These are phyloP conservation scores for Erpornis zantholeuca DNA, from an alignment of 2,113 vertebrate species.

Conservation along the genomic window DNA sequence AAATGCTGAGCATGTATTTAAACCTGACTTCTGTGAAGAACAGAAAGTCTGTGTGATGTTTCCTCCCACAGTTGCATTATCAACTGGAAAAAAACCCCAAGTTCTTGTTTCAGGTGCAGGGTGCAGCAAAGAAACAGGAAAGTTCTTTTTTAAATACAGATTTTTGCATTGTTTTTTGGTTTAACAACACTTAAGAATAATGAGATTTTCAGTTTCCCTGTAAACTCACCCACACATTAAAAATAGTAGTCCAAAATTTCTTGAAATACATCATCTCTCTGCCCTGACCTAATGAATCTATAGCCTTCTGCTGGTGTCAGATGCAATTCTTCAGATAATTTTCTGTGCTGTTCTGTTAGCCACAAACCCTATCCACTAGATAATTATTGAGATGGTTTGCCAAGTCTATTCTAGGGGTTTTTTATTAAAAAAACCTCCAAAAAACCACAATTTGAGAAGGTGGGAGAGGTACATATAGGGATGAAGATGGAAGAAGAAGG, in stretches of 20 bases:
- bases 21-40: background rate
- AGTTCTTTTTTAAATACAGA: background rate
- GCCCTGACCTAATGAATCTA: background rate
- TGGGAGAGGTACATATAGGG: background rate
- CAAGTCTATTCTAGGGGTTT: background rate
- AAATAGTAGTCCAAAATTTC: background rate
- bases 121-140: background rate
- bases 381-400: background rate
- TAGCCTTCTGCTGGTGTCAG: background rate
- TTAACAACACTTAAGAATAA: background rate
- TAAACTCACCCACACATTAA: background rate
- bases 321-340: background rate
- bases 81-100: accelerated
- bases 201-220: background rate
- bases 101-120: background rate
- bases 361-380: background rate
- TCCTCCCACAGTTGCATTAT: background rate
- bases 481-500: background rate
- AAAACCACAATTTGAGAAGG: background rate
- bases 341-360: background rate
- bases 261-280: background rate
- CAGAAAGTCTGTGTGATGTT: background rate
- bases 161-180: background rate
- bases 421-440: background rate
- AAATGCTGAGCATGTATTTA: background rate